Base-by-base conservation (phyloP, 2,888 invertebrate species). In the Pterostichus niger region DNA sequence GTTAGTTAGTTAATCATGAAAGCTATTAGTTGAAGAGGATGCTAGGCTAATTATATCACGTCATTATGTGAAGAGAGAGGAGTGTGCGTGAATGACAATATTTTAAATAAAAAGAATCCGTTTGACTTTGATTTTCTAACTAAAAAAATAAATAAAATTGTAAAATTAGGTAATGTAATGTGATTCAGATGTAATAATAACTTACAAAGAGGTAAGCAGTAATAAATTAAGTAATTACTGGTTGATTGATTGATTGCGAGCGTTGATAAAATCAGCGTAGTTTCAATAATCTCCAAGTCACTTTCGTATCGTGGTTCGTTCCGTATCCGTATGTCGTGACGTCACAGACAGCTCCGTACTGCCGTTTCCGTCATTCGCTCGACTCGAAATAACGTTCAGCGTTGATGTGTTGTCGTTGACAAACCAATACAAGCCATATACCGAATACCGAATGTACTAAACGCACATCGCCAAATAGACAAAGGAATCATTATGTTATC, bases 401-500 rank as follows among this genome's bases (percentile, higher is more conserved):
- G 64, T 33, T 64, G 64, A 33, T 11, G 33, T 24, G 40, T 40
- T 31, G 64, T 64, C 24, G 49, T 56, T 56, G 56, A 56, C 56
- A 71, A 44, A 24, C 68, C 31, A 68, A 35, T 17, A 10, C n/a
- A 35, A 35, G 59, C 59, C 59, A 46, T 35, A 59, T 64, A 46
- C 44, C 68, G 68, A 17, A 59, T 77, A 77, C 77, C 56, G 77
- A 77, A 56, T 33, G 77, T 56, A 54, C 15, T 40, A 84, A 88
- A 88, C 88, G 88, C 89, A 88, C 89, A 89, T 87, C 87, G 88
- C 88, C 88, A 88, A 77, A 87, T 88, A 88, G 88, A 88, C 88
- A 89, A 89, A 88, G 88, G 88, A 87, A 35, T 71, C 10, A 77
- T 49, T 75, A 77, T 56, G 54, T 52, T 59, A 82, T 59, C 13